Base-by-base conservation (phyloP, 2,888 invertebrate genomes). In the Agrypnus murinus region DNA sequence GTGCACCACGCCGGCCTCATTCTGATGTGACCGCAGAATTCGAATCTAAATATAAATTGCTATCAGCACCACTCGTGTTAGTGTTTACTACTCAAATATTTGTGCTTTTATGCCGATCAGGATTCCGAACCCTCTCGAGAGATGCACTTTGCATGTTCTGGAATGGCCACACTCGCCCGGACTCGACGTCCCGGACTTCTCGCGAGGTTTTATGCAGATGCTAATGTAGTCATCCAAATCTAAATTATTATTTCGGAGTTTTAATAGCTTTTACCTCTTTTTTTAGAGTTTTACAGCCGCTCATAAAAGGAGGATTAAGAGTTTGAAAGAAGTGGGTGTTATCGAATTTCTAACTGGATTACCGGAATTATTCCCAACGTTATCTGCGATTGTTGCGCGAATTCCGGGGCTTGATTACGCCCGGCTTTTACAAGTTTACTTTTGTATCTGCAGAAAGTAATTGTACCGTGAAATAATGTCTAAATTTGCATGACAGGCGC, bases 21-120 rank as follows among this genome's bases (percentile, higher is more conserved):
- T 46, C 68, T 71, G 74, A 73, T 74, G 74, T 69, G 71, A 58
- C 73, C 71, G 50, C 65, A 60, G 65, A 65, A 65, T 67, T 68
- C 62, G 65, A 73, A 71, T 71, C 81, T 79, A 81, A 82, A 82
- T 82, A 82, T 81, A 81, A 81, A 82, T 81, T 81, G 79, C 78
- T 74, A 72, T 73, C 77, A 72, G 75, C 76, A 74, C 57, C 58
- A 64, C 59, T 69, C 59, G 60, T 32, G 62, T 53, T 46, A 48
- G 76, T 82, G 81, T 82, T 82, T 81, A 75, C 81, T 77, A 74
- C 77, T 80, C 81, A 83, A 83, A 83, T 83, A 83, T 83, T 83
- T 83, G 82, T 77, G 81, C 83, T 83, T 82, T 83, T 83, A 83
- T 82, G 78, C 81, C 78, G 76, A 80, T 78, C 78, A 75, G 73